These are phyloP conservation scores for Paralvinella palmiformis DNA, from an alignment of 1,140 invertebrate genomes.

Conservation along the genomic window DNA sequence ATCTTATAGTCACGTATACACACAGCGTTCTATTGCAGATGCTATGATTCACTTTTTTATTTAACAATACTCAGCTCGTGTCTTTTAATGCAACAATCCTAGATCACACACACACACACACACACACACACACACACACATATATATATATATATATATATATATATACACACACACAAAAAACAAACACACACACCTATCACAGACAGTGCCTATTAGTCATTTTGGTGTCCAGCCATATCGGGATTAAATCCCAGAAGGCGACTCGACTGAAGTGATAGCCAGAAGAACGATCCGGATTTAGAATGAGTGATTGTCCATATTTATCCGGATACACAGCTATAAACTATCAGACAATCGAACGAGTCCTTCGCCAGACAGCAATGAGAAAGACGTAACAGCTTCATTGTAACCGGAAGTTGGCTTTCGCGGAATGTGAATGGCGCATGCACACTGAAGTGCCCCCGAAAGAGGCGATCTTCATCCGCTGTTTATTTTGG, in stretches of 20 bases:
- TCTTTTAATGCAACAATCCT: not conserved
- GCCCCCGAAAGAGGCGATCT: too few relatives aligned
- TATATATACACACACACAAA: not conserved
- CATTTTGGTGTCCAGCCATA: not conserved
- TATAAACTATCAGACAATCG: not conserved
- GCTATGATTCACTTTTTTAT: not conserved
- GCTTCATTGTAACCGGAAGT: not conserved
- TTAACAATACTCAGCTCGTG: not conserved
- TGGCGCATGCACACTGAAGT: not conserved
- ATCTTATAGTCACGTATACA: conserved; percentile 1
- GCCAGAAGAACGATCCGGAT: not conserved
- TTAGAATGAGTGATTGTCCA: not conserved
- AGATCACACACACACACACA: not conserved
- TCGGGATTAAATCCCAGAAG: not conserved
- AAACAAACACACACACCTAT: not conserved
- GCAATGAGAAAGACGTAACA: not conserved
- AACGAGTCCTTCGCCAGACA: not conserved
- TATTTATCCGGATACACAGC: not conserved
- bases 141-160: not conserved
- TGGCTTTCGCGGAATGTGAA: not conserved
- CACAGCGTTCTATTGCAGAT: not conserved
- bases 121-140: not conserved
- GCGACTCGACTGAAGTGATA: not conserved
- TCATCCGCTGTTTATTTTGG: too few relatives aligned
- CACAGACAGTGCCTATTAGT: not conserved